Evolutionary conservation across 1,140 invertebrate species (phyloP).

Genomic region (Drosophila setifemur): DNA sequence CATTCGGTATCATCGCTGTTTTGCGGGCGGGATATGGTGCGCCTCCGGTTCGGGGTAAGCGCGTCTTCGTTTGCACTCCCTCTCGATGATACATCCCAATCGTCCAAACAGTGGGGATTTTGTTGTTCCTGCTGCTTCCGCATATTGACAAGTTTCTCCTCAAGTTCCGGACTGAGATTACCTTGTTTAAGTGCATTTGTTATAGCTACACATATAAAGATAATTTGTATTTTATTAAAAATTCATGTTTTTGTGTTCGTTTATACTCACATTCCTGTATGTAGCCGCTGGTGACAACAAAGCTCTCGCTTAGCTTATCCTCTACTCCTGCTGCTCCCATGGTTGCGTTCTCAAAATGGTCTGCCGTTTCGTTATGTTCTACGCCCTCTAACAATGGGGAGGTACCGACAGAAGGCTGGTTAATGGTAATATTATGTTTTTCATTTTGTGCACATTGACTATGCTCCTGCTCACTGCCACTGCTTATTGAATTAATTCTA

Average conservation of each 20-base stretch:
- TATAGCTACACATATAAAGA: conserved; percentile 85
- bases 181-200: conserved; percentile 92
- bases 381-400: conserved; percentile 42
- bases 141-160: conserved; percentile 94
- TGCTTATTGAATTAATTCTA: conserved; percentile 31
- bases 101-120: conserved; percentile 84
- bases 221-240: neutral
- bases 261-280: conserved; percentile 87
- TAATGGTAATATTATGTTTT: conserved; percentile 47
- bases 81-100: conserved; percentile 47
- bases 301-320: conserved; percentile 82
- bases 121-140: conserved; percentile 93
- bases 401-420: conserved; percentile 21
- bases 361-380: conserved; percentile 27
- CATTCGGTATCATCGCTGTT: conserved; percentile 58
- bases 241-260: too few species aligned
- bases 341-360: conserved; percentile 3
- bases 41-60: conserved; percentile 22
- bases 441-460: conserved; percentile 56
- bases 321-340: conserved; percentile 5
- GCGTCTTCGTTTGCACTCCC: conserved; percentile 20
- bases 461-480: conserved; percentile 27
- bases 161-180: conserved; percentile 95
- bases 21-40: conserved; percentile 40
- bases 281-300: conserved; percentile 93